Percentiles rank a stretch among this genome's conserved stretches.
These are phyloP conservation scores for Capitella teleta DNA, from an alignment of 1,140 invertebrate genomes.

Conservation along the genomic window DNA sequence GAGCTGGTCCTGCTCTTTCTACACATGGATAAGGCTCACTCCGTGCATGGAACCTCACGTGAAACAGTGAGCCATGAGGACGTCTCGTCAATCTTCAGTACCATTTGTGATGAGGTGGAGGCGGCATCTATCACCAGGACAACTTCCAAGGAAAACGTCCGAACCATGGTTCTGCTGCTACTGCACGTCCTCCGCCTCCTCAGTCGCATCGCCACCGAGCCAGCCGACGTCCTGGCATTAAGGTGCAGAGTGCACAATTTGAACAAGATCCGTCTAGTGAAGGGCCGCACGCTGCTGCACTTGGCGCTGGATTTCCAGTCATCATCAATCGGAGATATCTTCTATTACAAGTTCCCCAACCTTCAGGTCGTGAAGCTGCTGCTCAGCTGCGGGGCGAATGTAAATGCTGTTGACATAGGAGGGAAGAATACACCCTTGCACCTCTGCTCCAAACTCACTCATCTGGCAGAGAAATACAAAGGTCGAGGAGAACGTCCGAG, in stretches of 20 bases:
- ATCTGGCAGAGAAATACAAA: too few species aligned
- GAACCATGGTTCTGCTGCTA: background rate
- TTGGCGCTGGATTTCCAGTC: background rate
- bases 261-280: background rate
- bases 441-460: background rate
- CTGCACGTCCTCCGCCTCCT: conserved; percentile 4
- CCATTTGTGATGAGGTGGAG: background rate
- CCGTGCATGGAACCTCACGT: background rate
- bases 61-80: background rate
- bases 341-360: background rate
- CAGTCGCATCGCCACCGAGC: background rate
- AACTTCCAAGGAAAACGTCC: background rate
- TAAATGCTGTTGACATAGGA: background rate
- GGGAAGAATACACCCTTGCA: conserved; percentile 1
- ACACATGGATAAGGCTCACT: conserved; percentile 5
- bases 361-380: background rate
- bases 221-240: background rate
- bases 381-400: background rate
- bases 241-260: background rate
- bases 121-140: background rate
- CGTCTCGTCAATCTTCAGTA: background rate
- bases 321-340: background rate
- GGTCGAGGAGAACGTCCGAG: too few species aligned
- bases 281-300: conserved; percentile 1
- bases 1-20: conserved; percentile 8